These are phyloP conservation scores for Neocrepidodera transversa DNA, from an alignment of 2,888 invertebrate genomes.

Conservation along the genomic window DNA sequence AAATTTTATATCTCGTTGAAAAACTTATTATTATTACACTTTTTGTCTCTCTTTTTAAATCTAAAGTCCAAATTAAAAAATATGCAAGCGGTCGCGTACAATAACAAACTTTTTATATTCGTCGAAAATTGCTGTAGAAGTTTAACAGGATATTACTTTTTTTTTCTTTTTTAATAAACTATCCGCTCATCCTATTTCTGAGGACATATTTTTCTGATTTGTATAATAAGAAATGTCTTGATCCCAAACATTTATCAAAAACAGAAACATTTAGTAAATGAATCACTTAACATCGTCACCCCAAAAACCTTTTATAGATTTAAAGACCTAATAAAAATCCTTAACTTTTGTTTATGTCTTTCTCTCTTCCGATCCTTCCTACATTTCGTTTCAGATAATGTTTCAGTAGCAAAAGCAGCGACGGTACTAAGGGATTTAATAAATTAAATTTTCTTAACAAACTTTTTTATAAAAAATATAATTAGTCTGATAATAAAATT, in stretches of 20 bases:
- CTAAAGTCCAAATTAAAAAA: no score
- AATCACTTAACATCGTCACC: constrained; percentile 26
- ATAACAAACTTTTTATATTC: no score
- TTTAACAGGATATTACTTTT: no score
- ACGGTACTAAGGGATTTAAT: not conserved
- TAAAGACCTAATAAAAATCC: constrained; percentile 32
- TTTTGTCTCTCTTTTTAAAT: no score
- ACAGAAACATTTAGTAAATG: constrained; percentile 20
- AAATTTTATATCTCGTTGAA: no score
- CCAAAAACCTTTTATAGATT: constrained; percentile 32
- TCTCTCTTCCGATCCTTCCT: constrained; percentile 28
- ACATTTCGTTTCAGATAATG: constrained; percentile 30
- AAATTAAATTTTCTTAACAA: no score
- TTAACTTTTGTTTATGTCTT: constrained; percentile 34
- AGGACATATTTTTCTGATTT: constrained; percentile 2
- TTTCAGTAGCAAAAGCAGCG: constrained; percentile 17
- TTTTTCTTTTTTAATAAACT: no score
- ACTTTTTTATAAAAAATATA: no score
- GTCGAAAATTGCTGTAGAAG: no score
- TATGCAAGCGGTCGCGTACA: no score
- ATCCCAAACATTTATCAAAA: constrained; percentile 23
- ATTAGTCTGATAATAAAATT: no score
- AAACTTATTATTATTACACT: no score
- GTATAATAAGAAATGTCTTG: not conserved
- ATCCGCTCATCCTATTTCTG: not conserved